Base-by-base conservation (phyloP, 2,888 invertebrate species). In the Phyllotreta cruciferae region DNA sequence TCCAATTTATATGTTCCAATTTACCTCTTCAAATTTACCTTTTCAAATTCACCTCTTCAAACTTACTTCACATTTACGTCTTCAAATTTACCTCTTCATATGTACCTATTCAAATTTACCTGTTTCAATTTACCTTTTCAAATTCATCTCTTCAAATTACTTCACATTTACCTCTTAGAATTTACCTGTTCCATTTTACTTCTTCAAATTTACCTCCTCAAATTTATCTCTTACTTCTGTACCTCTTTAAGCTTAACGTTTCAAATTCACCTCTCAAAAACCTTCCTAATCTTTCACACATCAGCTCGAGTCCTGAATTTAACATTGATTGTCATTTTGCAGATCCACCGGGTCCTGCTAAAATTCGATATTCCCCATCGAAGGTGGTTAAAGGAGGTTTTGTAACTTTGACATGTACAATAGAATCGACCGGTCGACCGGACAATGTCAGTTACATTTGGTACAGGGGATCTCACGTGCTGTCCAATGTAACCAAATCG, bases 291-390 rank as follows among this genome's bases (percentile, higher is more conserved):
- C 4, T 24, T 24, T 24, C 24, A 24, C 24, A 1, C 24, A 24
- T 3, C 36, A 57, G 8, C 10, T 57, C 14, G 37, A 36, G 24
- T 0, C 5, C 4, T 41, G 1, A n/a, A 41, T n/a, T 41, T 41
- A 9, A 41, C 9, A 41, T 41, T n/a, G 55, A 11, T 47, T 34
- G 56, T 44, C 36, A 36, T 41, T 56, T 66, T 82, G 13, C 79
- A 92, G 92, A 94, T 83, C 91, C 94, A 34, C 95, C 95, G 0
- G 93, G 93, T 0, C 88, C 90, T n/a, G 92, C 94, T 0, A 86
- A 87, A 63, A 82, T 95, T 47, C 86, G 86, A 0, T 92, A 90
- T 75, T 87, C 88, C 11, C 93, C 93, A 0, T 85, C 85, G 74
- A 73, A 88, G 35, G 93, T 95, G 0, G 87, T 94, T 44, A 96